Evolutionary conservation across 2,797 vertebrate species (phyloP).

Genomic region (Phylloscopus collybita): DNA sequence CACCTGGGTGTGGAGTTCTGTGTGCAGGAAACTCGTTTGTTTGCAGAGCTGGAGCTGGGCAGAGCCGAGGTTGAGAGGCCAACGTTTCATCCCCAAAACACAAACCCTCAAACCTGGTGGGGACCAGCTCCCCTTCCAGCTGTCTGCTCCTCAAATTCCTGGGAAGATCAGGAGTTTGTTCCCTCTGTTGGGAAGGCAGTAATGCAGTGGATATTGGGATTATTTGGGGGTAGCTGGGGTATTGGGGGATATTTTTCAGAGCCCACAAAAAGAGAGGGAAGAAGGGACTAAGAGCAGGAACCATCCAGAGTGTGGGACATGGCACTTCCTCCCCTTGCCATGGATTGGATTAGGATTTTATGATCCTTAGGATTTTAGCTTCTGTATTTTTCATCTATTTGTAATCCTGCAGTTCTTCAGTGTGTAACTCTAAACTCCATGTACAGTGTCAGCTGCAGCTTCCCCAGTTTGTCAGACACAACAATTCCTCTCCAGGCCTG

Average conservation of each 20-base stretch:
- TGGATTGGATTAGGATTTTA: not conserved
- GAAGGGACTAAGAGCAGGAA: not conserved
- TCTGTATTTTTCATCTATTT: not conserved
- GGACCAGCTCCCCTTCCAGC: conserved; percentile 8
- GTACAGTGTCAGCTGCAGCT: not conserved
- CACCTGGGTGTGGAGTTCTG: conserved; percentile 54
- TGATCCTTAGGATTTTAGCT: not conserved
- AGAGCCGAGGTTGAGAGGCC: conserved; percentile 36
- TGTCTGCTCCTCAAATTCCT: not conserved
- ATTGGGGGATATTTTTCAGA: not conserved
- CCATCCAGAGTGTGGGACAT: not conserved
- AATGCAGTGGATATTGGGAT: not conserved
- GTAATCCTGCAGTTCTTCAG: not conserved
- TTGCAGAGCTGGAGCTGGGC: conserved; percentile 46
- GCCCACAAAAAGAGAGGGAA: not conserved
- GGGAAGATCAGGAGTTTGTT: not conserved
- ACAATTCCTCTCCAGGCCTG: not conserved
- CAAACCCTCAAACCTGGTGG: not conserved
- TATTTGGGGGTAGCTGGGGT: not conserved
- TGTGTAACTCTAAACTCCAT: fast-evolving
- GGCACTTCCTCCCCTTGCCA: not conserved
- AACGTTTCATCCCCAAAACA: conserved; percentile 24
- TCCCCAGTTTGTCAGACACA: not conserved
- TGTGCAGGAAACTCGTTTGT: conserved; percentile 69
- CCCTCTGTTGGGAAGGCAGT: fast-evolving